Evolutionary conservation across 2,113 vertebrate species (phyloP).

Genomic region (Anolis sagrei): DNA sequence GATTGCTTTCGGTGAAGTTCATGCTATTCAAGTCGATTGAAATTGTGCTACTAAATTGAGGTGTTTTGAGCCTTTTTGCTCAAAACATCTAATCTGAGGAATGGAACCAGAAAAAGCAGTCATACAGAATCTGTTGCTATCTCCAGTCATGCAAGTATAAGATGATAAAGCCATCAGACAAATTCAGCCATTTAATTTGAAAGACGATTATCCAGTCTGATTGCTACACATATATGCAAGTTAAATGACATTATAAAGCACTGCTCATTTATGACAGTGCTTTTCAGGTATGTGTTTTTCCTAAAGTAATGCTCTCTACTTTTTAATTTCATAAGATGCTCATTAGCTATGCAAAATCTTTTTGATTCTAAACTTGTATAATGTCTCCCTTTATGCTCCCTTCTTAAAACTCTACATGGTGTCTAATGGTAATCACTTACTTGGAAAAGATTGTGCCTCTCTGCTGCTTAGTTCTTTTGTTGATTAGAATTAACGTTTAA

Average conservation of each 20-base stretch:
- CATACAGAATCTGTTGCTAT: constrained; percentile 1
- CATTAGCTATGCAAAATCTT: not conserved
- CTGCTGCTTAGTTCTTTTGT: not conserved
- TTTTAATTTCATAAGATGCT: constrained; percentile 7
- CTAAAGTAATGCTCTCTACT: not conserved
- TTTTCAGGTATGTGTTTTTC: not conserved
- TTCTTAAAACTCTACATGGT: not conserved
- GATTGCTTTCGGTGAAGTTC: not conserved
- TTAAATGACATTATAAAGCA: constrained; percentile 21
- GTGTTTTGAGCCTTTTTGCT: not conserved
- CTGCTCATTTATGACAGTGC: not conserved
- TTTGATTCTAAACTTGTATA: not conserved
- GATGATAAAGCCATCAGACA: not conserved
- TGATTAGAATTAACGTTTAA: constrained; percentile 1
- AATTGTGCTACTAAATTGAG: not conserved
- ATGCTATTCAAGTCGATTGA: not conserved
- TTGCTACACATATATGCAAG: not conserved
- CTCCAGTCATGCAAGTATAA: not conserved
- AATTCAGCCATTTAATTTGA: constrained; percentile 5
- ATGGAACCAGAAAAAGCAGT: not conserved
- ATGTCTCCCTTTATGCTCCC: not conserved
- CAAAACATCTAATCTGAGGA: not conserved
- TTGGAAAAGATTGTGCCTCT: not conserved
- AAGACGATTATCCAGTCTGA: not conserved
- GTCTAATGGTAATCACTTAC: constrained; percentile 27